Evolutionary conservation across 2,113 vertebrate species (phyloP).

Genomic region (Leptosomus discolor): DNA sequence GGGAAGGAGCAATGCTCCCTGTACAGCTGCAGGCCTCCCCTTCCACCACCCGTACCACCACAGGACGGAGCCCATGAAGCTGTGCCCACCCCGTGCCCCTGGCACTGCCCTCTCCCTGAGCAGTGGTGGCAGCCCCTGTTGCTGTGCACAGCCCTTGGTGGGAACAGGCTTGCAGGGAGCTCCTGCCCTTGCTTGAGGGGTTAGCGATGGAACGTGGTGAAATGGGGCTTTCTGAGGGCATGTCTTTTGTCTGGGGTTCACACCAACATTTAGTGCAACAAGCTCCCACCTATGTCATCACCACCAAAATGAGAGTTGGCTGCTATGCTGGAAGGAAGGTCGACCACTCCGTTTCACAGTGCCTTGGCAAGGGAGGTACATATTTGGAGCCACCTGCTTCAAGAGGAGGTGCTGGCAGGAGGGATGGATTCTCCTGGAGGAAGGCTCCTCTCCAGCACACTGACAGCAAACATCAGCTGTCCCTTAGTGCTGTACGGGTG

Average conservation of each 20-base stretch:
- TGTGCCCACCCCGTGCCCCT: neutral
- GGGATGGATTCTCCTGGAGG: neutral
- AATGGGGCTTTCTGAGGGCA: neutral
- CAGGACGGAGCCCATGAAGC: fast-evolving
- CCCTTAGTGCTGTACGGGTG: too few relatives aligned
- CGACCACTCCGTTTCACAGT: neutral
- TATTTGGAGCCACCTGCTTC: too few relatives aligned
- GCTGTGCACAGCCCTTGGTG: neutral
- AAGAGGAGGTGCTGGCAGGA: neutral
- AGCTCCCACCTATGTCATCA: neutral
- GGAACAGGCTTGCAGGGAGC: neutral
- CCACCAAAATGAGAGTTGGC: neutral
- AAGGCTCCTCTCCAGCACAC: neutral
- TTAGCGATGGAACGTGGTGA: neutral
- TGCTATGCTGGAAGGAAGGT: neutral
- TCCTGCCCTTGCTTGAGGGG: neutral
- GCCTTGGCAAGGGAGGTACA: fast-evolving
- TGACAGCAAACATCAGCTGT: too few relatives aligned
- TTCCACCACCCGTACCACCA: neutral
- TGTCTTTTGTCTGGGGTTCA: neutral
- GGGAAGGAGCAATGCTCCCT: fast-evolving
- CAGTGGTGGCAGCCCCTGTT: neutral
- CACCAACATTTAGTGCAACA: fast-evolving
- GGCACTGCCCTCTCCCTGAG: neutral
- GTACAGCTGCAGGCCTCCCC: neutral